A percentile compares a stretch with the other conserved stretches of the same genome.
Evolutionary conservation across 1,140 invertebrate genomes (phyloP).

Genomic region (Diuraphis noxia): DNA sequence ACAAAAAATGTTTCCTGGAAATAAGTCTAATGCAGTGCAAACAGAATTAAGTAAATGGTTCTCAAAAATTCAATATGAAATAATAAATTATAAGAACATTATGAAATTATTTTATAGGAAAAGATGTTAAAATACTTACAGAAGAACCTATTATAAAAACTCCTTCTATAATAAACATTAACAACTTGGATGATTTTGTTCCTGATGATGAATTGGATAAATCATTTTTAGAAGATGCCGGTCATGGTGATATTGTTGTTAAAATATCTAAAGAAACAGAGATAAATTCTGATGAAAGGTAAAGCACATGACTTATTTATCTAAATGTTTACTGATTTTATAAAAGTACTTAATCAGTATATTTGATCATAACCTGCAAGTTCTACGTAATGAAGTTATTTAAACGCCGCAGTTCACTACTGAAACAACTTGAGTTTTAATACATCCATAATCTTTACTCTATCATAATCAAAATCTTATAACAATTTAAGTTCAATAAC

Average conservation of each 20-base stretch:
- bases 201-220: slow-evolving; percentile 78
- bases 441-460: no score
- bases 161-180: slow-evolving; percentile 57
- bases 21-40: slow-evolving; percentile 14
- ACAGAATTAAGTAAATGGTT: slow-evolving; percentile 23
- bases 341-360: not conserved
- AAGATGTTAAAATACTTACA: not conserved
- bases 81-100: not conserved
- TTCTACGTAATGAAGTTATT: not conserved
- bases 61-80: not conserved
- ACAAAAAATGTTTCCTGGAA: slow-evolving; percentile 43
- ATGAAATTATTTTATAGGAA: not conserved
- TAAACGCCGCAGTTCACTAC: no score
- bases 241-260: slow-evolving; percentile 60
- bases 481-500: no score
- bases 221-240: slow-evolving; percentile 79
- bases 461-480: no score
- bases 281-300: slow-evolving; percentile 66
- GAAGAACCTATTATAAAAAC: not conserved
- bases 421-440: no score
- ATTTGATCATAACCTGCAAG: not conserved
- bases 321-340: not conserved
- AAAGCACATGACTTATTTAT: not conserved
- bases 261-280: slow-evolving; percentile 60
- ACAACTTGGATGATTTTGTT: slow-evolving; percentile 83